Base-by-base conservation (phyloP, 1,140 invertebrate genomes). In the Hesperophylax magnus region DNA sequence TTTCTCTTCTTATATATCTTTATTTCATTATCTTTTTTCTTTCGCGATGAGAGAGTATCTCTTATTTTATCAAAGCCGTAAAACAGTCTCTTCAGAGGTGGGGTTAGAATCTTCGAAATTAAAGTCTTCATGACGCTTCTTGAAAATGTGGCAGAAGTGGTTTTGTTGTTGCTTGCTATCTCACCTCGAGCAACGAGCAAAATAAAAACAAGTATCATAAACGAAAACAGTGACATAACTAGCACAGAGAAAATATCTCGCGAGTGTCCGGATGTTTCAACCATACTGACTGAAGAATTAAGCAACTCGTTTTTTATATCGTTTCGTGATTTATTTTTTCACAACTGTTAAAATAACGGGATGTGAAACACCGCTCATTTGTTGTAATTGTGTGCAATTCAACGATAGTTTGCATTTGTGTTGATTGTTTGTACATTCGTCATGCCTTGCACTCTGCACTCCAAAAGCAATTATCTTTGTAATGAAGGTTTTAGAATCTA, bases 171-270 rank as follows among this genome's bases (percentile, higher is more conserved):
- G 14, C 22, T n/a, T 9, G 86, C 71, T 56, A 84, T 83, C 3
- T 81, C 80, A 20, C 87, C 80, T 83, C 86, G 86, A 20, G 85
- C 87, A 54, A 84, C 86, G 31, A 87, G 85, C 75, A 88, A 34
- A 20, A 87, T 53, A 60, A 88, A 79, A 76, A 88, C 85, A 72
- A 87, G 83, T 22, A 87, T 76, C n/a, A 88, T 85, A 14, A 87
- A 34, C 52, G 87, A 87, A 74, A 89, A 61, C 53, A 90, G 81
- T 78, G 88, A 87, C 89, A 90, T 90, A 74, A 80, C 85, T 65
- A 86, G 60, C 80, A 69, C 27, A 4, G 52, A 3, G 24, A 78
- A 14, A 54, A 52, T 53, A 67, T 27, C 22, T 20, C 39, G 18
- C 17, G 17, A 17, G 5, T 39, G n/a, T 54, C 15, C 15, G 20